Evolutionary conservation across 2,797 vertebrate genomes (phyloP).

Genomic region (Pogoniulus pusillus): DNA sequence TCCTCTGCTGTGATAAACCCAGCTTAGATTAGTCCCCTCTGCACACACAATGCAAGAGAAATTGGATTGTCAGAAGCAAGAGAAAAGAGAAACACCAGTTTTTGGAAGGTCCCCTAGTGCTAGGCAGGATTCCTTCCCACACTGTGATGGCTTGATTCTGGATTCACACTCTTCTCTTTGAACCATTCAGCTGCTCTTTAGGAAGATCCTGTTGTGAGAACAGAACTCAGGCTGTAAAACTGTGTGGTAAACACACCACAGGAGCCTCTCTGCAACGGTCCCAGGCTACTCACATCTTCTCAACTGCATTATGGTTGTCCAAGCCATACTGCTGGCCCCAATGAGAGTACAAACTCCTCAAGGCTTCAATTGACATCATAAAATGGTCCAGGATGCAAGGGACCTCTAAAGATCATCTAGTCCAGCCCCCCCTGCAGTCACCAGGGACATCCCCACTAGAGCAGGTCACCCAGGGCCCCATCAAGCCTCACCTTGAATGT

Average conservation of each 20-base stretch:
- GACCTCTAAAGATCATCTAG: no score
- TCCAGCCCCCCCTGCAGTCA: no score
- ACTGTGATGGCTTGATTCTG: background rate
- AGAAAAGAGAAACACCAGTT: background rate
- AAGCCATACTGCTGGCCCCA: background rate
- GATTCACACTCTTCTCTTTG: background rate
- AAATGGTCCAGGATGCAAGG: no score
- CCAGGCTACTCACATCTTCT: background rate
- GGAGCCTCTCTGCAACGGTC: background rate
- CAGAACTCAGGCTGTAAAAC: background rate
- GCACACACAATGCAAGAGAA: background rate
- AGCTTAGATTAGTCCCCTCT: background rate
- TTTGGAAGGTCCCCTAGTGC: background rate
- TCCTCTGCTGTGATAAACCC: background rate
- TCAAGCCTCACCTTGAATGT: no score
- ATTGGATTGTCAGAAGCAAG: background rate
- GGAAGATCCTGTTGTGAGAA: background rate
- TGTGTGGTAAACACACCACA: background rate
- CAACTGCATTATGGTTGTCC: background rate
- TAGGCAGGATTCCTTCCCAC: background rate
- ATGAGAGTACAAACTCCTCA: background rate
- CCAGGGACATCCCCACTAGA: no score
- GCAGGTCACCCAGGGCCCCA: no score
- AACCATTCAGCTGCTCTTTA: background rate
- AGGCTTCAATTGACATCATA: background rate